Evolutionary conservation across 1,140 invertebrate genomes (phyloP), one percentile per base, ranked within the genome.

Genomic region (Calephelis virginiensis): DNA sequence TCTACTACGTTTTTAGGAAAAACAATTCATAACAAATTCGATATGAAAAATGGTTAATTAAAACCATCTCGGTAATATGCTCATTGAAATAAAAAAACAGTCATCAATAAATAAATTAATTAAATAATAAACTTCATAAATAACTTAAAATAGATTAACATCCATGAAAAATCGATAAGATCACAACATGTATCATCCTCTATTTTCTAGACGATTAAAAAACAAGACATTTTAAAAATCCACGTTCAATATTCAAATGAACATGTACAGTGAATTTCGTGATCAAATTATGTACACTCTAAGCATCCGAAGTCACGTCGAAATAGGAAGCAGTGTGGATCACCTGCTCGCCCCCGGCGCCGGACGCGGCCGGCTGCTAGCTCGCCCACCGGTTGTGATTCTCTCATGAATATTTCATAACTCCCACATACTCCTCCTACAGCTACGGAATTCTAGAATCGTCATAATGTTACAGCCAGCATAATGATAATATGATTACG

Each of bases 251-350:
- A 56, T 56, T 37, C 10, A 56, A 56, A 56, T 56, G 53, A 56
- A 56, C 53, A 6, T 56, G 53, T 56, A 11, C 53, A 12, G 17
- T 56, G 28, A 28, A 56, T 56, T 56, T 56, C 53, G 53, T 56
- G 53, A 56, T 56, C 53, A 56, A 56, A 56, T 56, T 37, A 56
- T 56, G 53, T 28, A 56, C 53, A 56, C 53, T 17, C 53, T 28
- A 56, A 56, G 37, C 53, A 56, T 56, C 53, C 53, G 53, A 56
- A 56, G 53, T 56, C 53, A 56, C 53, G 53, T 56, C 17, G 53
- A 7, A 56, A 56, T 37, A 56, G 53, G 53, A 56, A 56, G 53
- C 53, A 56, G 53, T 56, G 53, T 56, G 28, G 53, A 56, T 56
- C 53, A 56, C 53, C 53, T 56, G 53, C 53, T 56, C 53, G 53